Conservation (phyloP, 2,888 invertebrate genomes). For the Eumerus sabulonum region DNA sequence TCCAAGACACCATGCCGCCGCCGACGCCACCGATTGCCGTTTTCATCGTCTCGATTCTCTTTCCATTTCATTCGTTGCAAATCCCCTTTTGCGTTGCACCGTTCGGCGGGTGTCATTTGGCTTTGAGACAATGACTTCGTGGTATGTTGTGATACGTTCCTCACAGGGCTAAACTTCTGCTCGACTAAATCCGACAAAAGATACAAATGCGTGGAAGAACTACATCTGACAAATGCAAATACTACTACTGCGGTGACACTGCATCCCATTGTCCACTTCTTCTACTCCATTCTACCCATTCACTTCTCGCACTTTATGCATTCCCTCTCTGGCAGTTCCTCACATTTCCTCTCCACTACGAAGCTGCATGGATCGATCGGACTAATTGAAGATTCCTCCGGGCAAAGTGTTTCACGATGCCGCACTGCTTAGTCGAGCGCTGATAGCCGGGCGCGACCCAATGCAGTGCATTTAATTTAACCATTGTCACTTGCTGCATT, state of each 20-base stretch:
- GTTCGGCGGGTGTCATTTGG: conserved; percentile 23
- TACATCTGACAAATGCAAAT: conserved; percentile 20
- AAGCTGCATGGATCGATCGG: neutral
- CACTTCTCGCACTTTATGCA: too few relatives aligned
- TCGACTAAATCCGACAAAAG: conserved; percentile 32
- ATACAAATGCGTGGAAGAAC: conserved; percentile 34
- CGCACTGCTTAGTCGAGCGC: conserved; percentile 33
- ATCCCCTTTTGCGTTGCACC: neutral
- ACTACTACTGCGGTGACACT: neutral
- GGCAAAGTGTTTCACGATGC: conserved; percentile 7
- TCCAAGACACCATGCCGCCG: conserved; percentile 40
- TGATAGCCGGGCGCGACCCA: conserved; percentile 63
- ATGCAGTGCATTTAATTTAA: conserved; percentile 60
- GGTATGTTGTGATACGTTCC: conserved; percentile 39
- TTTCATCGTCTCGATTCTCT: too few relatives aligned
- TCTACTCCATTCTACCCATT: too few relatives aligned
- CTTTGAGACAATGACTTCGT: conserved; percentile 41
- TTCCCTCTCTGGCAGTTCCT: too few relatives aligned
- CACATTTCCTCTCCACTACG: too few relatives aligned
- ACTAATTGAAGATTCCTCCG: conserved; percentile 45
- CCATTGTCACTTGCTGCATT: conserved; percentile 64
- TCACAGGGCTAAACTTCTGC: neutral
- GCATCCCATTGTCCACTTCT: too few relatives aligned
- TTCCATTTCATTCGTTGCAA: too few relatives aligned
- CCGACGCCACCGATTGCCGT: neutral